A percentile compares a stretch with the other conserved stretches of the same genome.
phyloP scores from a whole-genome alignment of 1,140 invertebrate species.

The Bicyclus anynana region DNA sequence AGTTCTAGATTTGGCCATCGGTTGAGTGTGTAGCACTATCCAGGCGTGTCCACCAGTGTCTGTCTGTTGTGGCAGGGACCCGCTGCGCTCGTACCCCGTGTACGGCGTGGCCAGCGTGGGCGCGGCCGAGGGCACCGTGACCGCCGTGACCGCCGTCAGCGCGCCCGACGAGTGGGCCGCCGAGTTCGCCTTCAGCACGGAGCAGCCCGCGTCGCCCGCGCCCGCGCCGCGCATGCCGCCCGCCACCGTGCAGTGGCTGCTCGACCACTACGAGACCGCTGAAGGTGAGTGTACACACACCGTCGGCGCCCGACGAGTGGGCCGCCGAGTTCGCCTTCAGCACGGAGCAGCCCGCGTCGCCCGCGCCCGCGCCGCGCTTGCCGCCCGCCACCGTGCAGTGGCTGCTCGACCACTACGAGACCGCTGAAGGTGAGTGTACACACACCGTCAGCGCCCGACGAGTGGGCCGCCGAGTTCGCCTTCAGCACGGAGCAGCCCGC shows the following conservation, averaged over 20 bases:
- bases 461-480: slow-evolving; percentile 34
- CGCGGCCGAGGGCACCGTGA: slow-evolving; percentile 28
- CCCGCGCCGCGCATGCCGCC: slow-evolving; percentile 58
- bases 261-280: slow-evolving; percentile 98
- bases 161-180: slow-evolving; percentile 34
- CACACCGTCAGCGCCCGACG: slow-evolving; percentile 10
- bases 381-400: slow-evolving; percentile 86
- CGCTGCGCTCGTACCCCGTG: slow-evolving; percentile 53
- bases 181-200: slow-evolving; percentile 31
- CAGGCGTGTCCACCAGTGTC: too few species aligned
- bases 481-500: slow-evolving; percentile 40
- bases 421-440: slow-evolving; percentile 90
- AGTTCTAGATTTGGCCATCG: too few species aligned
- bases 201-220: slow-evolving; percentile 47
- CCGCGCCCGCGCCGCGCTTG: slow-evolving; percentile 50
- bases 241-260: slow-evolving; percentile 91
- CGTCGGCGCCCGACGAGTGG: slow-evolving; percentile 25
- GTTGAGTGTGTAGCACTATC: too few species aligned
- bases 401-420: slow-evolving; percentile 99
- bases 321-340: slow-evolving; percentile 30
- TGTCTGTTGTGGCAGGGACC: too few species aligned
- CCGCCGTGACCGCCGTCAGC: slow-evolving; percentile 28
- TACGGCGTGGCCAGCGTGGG: slow-evolving; percentile 52
- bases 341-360: slow-evolving; percentile 45
- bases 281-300: slow-evolving; percentile 84